phyloP scores from a whole-genome alignment of 1,140 invertebrate genomes.

The Scylla paramamosain region DNA sequence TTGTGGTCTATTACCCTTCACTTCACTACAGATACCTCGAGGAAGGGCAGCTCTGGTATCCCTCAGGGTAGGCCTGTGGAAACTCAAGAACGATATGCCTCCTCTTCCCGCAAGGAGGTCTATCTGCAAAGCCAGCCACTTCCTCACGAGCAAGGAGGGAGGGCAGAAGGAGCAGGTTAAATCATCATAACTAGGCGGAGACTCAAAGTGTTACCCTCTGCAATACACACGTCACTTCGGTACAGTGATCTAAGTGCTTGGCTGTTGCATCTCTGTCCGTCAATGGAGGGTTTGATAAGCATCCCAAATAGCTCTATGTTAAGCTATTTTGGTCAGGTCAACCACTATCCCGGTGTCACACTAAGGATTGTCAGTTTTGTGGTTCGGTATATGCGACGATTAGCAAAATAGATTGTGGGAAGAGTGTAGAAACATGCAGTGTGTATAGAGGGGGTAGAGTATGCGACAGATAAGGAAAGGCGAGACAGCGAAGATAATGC shows the following conservation, averaged over 20 bases:
- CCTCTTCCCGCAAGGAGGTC: constrained; percentile 33
- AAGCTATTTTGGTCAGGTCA: no score
- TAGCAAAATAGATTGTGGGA: no score
- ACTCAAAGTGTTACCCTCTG: neutral
- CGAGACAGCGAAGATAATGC: neutral
- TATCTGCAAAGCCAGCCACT: neutral
- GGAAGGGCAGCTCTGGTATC: constrained; percentile 52
- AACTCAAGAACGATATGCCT: constrained; percentile 48
- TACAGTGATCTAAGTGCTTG: no score
- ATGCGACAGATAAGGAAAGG: neutral
- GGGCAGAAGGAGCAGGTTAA: neutral
- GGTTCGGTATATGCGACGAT: no score
- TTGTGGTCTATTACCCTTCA: constrained; percentile 51
- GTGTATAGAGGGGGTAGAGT: neutral
- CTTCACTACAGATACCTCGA: constrained; percentile 44
- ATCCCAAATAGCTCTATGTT: no score
- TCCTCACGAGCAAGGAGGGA: neutral
- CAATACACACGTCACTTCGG: no score
- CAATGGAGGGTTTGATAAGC: no score
- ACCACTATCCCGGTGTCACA: no score
- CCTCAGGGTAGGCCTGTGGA: constrained; percentile 54
- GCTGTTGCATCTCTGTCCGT: no score
- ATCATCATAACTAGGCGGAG: constrained; percentile 49
- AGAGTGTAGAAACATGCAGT: neutral
- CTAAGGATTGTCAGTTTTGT: no score